phyloP scores from a whole-genome alignment of 1,140 invertebrate genomes.

The Achroia grisella region DNA sequence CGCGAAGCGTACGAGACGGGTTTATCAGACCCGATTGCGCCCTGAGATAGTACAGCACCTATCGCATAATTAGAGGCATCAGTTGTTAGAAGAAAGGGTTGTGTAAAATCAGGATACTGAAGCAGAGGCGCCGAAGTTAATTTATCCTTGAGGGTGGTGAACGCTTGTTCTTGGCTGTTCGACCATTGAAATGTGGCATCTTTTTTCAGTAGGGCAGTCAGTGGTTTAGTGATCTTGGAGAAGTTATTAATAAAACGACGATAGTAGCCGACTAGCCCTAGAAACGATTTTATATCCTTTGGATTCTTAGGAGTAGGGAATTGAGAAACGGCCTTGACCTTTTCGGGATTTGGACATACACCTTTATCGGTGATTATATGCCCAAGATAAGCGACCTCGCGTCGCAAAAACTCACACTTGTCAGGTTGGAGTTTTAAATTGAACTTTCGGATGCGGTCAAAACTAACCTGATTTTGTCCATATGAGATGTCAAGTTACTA shows the following conservation, averaged over 20 bases:
- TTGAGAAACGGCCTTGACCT: constrained; percentile 36
- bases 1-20: constrained; percentile 35
- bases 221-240: constrained; percentile 1
- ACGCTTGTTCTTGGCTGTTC: constrained; percentile 23
- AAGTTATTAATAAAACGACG: constrained; percentile 10
- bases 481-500: background rate
- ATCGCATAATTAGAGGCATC: constrained; percentile 45
- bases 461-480: constrained; percentile 3
- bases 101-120: constrained; percentile 36
- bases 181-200: constrained; percentile 19
- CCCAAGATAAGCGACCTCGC: constrained; percentile 49
- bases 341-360: constrained; percentile 44
- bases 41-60: constrained; percentile 38
- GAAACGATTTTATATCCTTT: constrained; percentile 40
- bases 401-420: constrained; percentile 53
- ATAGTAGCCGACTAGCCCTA: constrained; percentile 20
- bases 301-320: constrained; percentile 34
- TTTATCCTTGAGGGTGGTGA: constrained; percentile 30
- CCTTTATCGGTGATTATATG: constrained; percentile 46
- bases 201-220: constrained; percentile 28
- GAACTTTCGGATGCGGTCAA: constrained; percentile 5
- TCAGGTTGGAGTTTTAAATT: constrained; percentile 52
- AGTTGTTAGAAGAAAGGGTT: constrained; percentile 41
- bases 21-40: constrained; percentile 19
- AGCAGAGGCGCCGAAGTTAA: constrained; percentile 39